A percentile compares a stretch with the other conserved stretches of the same genome.
phyloP scores from a whole-genome alignment of 2,888 invertebrate species.

The Mesodorylaimus sp. region DNA sequence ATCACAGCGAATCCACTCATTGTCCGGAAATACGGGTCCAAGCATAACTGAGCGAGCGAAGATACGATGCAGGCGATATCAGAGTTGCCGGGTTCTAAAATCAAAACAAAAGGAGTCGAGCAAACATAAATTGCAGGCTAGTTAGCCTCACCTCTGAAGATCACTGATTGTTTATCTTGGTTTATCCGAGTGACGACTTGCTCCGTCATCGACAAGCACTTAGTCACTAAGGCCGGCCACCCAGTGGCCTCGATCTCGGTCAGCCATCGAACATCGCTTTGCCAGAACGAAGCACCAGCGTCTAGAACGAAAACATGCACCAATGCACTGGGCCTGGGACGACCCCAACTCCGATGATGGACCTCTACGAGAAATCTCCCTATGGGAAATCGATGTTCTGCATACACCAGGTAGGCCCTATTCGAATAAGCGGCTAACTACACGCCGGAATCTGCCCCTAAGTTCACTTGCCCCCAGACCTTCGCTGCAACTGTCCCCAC shows the following conservation, averaged over 20 bases:
- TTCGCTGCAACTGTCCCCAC: no score
- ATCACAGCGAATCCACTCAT: constrained; percentile 69
- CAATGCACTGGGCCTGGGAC: no score
- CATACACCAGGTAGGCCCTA: no score
- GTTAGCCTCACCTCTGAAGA: constrained; percentile 52
- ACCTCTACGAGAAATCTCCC: no score
- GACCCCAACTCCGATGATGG: no score
- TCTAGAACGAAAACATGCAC: constrained; percentile 14
- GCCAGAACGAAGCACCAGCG: constrained; percentile 27
- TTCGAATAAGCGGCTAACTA: no score
- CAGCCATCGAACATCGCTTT: constrained; percentile 38
- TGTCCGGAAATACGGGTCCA: constrained; percentile 65
- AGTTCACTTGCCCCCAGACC: no score
- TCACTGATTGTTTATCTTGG: constrained; percentile 46
- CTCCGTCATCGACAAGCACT: constrained; percentile 52
- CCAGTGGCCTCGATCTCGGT: constrained; percentile 41
- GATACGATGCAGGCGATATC: constrained; percentile 57
- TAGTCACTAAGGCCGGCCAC: constrained; percentile 64
- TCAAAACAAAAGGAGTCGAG: background rate
- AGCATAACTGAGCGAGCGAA: constrained; percentile 60
- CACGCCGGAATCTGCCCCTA: no score
- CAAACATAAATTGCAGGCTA: background rate
- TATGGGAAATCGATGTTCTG: no score
- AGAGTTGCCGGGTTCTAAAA: constrained; percentile 53
- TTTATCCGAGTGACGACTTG: constrained; percentile 49